phyloP scores from a whole-genome alignment of 2,113 vertebrate species.

The Silurus glanis region DNA sequence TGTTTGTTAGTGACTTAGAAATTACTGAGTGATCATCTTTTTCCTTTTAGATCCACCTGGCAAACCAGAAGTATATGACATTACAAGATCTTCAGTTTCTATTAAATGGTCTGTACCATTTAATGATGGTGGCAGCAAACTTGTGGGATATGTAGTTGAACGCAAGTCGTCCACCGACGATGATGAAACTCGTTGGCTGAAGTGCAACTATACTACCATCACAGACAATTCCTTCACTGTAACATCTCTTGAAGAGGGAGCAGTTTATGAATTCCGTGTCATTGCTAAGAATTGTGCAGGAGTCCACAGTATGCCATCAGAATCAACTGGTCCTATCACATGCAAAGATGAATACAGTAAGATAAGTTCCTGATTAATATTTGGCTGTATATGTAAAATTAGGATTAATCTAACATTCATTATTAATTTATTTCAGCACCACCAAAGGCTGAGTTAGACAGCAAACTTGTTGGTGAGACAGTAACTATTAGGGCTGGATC shows the following conservation, averaged over 20 bases:
- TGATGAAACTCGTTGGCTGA: conserved; percentile 92
- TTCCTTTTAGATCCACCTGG: conserved; percentile 83
- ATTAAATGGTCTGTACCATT: conserved; percentile 87
- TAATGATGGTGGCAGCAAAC: conserved; percentile 92
- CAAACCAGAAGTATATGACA: conserved; percentile 90
- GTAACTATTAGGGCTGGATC: conserved; percentile 87
- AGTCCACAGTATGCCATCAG: conserved; percentile 89
- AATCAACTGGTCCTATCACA: conserved; percentile 87
- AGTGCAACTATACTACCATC: conserved; percentile 97
- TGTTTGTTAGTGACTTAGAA: conserved; percentile 5
- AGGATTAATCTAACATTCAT: conserved; percentile 5
- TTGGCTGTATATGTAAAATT: background rate
- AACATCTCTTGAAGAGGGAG: conserved; percentile 84
- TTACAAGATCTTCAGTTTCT: conserved; percentile 87
- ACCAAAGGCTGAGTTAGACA: conserved; percentile 91
- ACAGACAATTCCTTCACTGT: conserved; percentile 91
- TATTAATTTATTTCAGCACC: conserved; percentile 76
- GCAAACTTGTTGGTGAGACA: conserved; percentile 84
- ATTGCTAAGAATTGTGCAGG: conserved; percentile 92
- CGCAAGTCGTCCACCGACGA: conserved; percentile 85
- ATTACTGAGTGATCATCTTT: background rate
- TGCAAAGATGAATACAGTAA: conserved; percentile 98
- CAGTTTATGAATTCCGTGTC: conserved; percentile 88
- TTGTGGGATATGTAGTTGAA: conserved; percentile 91
- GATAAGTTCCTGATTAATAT: conserved; percentile 45